Conservation (phyloP, 2,113 vertebrate genomes). For the Pycnonotus jocosus region DNA sequence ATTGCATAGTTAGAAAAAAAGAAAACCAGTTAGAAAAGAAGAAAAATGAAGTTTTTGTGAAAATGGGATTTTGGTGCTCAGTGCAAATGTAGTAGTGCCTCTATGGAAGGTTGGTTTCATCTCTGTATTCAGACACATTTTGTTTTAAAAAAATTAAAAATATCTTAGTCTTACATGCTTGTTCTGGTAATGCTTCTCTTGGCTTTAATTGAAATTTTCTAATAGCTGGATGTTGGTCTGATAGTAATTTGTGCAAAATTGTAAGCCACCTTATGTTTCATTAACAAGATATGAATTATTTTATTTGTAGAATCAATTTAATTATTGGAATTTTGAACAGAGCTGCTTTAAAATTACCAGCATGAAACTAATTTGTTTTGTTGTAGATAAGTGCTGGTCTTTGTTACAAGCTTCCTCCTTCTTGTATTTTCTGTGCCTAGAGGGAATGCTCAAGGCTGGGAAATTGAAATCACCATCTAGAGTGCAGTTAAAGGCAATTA, state of each 20-base stretch:
- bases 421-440: neutral
- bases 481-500: conserved; percentile 33
- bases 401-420: neutral
- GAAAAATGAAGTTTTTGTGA: neutral
- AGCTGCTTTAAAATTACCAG: neutral
- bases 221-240: neutral
- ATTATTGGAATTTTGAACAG: neutral
- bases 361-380: neutral
- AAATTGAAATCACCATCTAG: conserved; percentile 3
- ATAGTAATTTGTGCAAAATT: neutral
- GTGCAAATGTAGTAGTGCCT: neutral
- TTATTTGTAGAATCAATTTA: neutral
- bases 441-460: neutral
- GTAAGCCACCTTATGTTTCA: neutral
- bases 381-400: conserved; percentile 11
- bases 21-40: neutral
- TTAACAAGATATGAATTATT: neutral
- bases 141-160: neutral
- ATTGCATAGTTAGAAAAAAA: neutral
- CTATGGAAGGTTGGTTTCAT: neutral
- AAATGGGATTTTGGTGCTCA: neutral
- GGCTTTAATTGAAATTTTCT: neutral
- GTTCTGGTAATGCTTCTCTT: neutral
- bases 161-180: neutral
- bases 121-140: neutral